Percentiles rank a stretch among this genome's conserved stretches.
These are phyloP conservation scores for Hydrophis major DNA, from an alignment of 2,797 vertebrate species.

Conservation along the genomic window DNA sequence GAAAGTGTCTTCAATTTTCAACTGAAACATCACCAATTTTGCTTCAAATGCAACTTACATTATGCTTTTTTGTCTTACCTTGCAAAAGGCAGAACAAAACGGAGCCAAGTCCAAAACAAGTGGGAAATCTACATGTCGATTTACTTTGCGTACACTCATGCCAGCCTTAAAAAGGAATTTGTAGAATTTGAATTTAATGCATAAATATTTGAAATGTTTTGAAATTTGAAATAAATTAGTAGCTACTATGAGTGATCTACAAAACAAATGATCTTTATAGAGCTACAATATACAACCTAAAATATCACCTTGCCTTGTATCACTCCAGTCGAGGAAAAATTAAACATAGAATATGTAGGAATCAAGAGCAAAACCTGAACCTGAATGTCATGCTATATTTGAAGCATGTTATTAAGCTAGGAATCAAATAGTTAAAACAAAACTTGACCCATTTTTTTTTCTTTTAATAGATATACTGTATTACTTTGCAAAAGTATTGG, in stretches of 20 bases:
- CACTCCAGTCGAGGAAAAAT: background rate
- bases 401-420: background rate
- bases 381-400: background rate
- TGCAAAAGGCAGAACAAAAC: constrained; percentile 92
- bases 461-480: background rate
- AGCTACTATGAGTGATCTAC: background rate
- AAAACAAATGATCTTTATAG: background rate
- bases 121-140: constrained; percentile 95
- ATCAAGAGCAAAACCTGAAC: background rate
- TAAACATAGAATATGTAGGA: background rate
- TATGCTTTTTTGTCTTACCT: constrained; percentile 74
- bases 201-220: constrained; percentile 30
- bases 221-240: background rate
- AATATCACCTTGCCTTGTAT: background rate
- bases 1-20: constrained; percentile 12
- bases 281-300: background rate
- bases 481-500: background rate
- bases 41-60: constrained; percentile 22
- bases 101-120: constrained; percentile 89
- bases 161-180: constrained; percentile 79
- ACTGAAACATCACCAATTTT: background rate
- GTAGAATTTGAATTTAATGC: constrained; percentile 30
- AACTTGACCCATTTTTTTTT: background rate
- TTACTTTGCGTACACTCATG: constrained; percentile 93
- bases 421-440: background rate